phyloP scores from a whole-genome alignment of 2,888 invertebrate species.

The Ennomos fuscantarius region DNA sequence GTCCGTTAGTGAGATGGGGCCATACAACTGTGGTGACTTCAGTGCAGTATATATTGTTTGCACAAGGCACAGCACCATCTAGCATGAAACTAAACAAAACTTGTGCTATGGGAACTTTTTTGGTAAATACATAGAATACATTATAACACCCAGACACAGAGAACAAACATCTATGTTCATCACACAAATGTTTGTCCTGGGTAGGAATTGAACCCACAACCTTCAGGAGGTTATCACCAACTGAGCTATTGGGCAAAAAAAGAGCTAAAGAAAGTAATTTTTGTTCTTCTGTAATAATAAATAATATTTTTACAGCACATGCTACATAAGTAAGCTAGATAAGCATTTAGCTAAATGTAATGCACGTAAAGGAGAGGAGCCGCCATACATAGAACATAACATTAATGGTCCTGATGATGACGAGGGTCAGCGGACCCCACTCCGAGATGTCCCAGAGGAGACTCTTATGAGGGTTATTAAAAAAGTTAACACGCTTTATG shows the following conservation, averaged over 20 bases:
- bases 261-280: too few species aligned
- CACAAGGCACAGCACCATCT: too few species aligned
- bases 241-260: too few species aligned
- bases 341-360: slow-evolving; percentile 91
- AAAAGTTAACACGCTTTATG: slow-evolving; percentile 71
- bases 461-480: slow-evolving; percentile 60
- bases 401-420: slow-evolving; percentile 57
- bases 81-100: too few species aligned
- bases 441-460: slow-evolving; percentile 60
- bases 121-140: too few species aligned
- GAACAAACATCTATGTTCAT: too few species aligned
- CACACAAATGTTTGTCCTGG: too few species aligned
- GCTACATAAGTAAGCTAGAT: slow-evolving; percentile 87
- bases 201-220: too few species aligned
- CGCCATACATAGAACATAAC: slow-evolving; percentile 85
- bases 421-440: slow-evolving; percentile 53
- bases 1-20: not conserved
- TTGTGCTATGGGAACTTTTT: too few species aligned
- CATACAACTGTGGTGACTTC: not conserved
- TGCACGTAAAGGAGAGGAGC: slow-evolving; percentile 81
- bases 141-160: too few species aligned
- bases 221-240: too few species aligned
- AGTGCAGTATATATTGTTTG: too few species aligned
- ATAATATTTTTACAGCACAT: slow-evolving; percentile 82
- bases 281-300: not conserved